Evolutionary conservation across 2,888 invertebrate species (phyloP), one percentile per base, ranked within the genome.

Genomic region (Limnephilus auricula): DNA sequence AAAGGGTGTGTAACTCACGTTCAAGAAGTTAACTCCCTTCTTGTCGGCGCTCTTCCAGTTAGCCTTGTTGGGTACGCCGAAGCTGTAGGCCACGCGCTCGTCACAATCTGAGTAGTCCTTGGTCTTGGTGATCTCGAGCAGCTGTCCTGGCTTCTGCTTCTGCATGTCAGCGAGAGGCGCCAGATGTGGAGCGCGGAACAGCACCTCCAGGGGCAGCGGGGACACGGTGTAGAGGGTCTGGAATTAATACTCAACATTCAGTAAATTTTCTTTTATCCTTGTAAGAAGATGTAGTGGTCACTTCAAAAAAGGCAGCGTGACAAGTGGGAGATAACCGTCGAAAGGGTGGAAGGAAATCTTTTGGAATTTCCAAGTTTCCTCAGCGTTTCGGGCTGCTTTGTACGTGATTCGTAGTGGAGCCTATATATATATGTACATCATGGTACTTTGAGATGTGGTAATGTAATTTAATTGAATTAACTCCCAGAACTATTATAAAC

Each of bases 211-310:
- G 0, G 96, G 95, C 89, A 97, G 93, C 6, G 95, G 95, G 34
- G 95, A 94, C 92, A 97, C 95, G 92, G 96, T 96, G 94, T 97
- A 97, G 18, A 95, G 93, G 31, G 96, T 96, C 93, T 91, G 86
- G 15, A 78, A 84, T 79, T 40, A 50, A 87, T 12, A 15, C 50
- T 50, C 10, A 82, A 30, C 15, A 31, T 3, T 84, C 84, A 80
- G 9, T 31, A 80, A 80, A 95, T 5, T 9, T 2, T 18, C 5
- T 50, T 50, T 50, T 18, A 50, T 50, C 5, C 15, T 18, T 50
- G 18, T 50, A 50, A 15, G 18, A 18, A 50, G 50, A 18, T 50
- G 18, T 18, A 83, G 34, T 34, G 32, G 83, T 50, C 15, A 45
- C 15, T 15, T 13, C 9, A 9, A 25, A 83, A 83, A 9, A 83